Conservation (phyloP, 2,113 vertebrate species). For the Hippocampus barbouri region DNA sequence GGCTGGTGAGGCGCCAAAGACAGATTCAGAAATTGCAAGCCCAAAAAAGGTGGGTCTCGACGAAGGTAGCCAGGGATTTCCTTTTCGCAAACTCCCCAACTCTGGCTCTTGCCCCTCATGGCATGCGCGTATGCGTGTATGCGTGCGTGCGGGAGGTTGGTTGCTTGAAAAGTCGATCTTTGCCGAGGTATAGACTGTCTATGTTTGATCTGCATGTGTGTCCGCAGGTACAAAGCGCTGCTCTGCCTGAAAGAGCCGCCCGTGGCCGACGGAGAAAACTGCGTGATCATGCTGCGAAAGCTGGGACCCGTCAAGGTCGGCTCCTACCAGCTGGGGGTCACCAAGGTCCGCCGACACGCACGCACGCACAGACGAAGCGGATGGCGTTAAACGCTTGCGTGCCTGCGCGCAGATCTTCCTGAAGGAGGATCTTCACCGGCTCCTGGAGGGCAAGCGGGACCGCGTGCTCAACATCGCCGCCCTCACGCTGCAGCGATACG, state of each 20-base stretch:
- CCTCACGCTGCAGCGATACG: slow-evolving; percentile 81
- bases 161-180: no score
- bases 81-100: no score
- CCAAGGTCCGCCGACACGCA: slow-evolving; percentile 75
- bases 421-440: slow-evolving; percentile 88
- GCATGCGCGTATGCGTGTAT: no score
- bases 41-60: no score
- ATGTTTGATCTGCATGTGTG: background rate
- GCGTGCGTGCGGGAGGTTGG: no score
- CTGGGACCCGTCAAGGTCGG: slow-evolving; percentile 76
- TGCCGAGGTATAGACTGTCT: no score
- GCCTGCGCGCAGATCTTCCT: slow-evolving; percentile 81
- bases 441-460: slow-evolving; percentile 86
- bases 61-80: no score
- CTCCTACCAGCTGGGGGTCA: slow-evolving; percentile 84
- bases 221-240: slow-evolving; percentile 85
- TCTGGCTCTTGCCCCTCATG: no score
- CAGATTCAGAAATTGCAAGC: no score
- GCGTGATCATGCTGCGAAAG: slow-evolving; percentile 81
- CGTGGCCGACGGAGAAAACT: slow-evolving; percentile 80
- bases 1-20: background rate
- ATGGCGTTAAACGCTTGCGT: background rate
- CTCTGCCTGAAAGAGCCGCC: slow-evolving; percentile 77
- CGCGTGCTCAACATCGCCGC: slow-evolving; percentile 81
- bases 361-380: background rate